Evolutionary conservation across 2,797 vertebrate genomes (phyloP), one percentile per base, ranked within the genome.

Genomic region (Dendrocincla tyrannina): DNA sequence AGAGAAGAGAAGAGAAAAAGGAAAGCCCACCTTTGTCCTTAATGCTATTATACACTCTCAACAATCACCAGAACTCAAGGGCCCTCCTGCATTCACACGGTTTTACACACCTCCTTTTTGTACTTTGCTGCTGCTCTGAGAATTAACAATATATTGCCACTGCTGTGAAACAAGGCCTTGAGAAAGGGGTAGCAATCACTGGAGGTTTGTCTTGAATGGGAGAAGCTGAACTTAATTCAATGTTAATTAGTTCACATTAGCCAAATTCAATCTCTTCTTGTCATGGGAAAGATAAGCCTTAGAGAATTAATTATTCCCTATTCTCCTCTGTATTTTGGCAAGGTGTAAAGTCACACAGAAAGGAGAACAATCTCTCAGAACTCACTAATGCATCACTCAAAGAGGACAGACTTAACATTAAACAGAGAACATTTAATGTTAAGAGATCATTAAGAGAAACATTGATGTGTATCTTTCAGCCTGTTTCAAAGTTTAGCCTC

Each of bases 221-320:
- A 89, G 64, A 58, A 78, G 42, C 4, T 78, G 53, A 93, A 78
- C 55, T 80, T 81, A 84, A 91, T 93, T 96, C 64, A 91, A 64
- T 50, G 66, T 84, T 95, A 83, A 95, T 88, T 84, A 96, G 93
- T 62, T 91, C 91, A 84, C 66, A 69, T 75, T 50, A 91, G 69
- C 35, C 0, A 0, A 95, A 94, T 78, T 75, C 66, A 75, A 88
- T 47, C 79, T 92, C 46, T 64, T 85, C 82, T 79, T 81, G 66
- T 75, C 59, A 81, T 13, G 47, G 55, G 75, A 72, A 95, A 95
- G 88, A 90, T 81, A 93, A 88, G n/a, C 69, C 69, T 46, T 47
- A 69, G 69, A 89, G 50, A 90, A 86, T 81, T 81, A 84, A 69
- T 81, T 81, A 24, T 66, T 91, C 80, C 59, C 39, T 72, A 11